These are phyloP conservation scores for Falco punctatus DNA, from an alignment of 2,113 vertebrate species.

Conservation along the genomic window DNA sequence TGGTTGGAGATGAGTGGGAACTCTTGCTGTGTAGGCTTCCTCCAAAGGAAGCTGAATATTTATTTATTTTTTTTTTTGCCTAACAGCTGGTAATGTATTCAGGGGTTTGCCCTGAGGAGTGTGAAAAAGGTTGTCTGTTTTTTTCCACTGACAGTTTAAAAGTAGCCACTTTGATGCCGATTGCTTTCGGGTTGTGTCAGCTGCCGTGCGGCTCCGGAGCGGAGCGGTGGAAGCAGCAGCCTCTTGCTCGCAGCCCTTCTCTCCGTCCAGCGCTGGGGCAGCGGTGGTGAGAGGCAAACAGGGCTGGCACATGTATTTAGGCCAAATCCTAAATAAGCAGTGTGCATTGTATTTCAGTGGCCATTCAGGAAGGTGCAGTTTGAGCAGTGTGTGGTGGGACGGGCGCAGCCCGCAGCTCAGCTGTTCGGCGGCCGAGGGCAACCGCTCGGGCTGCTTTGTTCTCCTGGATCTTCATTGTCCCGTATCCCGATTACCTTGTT, in stretches of 20 bases:
- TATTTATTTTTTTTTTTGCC: background rate
- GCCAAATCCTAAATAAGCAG: background rate
- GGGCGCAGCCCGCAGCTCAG: background rate
- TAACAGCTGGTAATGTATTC: background rate
- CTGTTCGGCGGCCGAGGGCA: background rate
- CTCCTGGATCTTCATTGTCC: background rate
- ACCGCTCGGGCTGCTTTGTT: background rate
- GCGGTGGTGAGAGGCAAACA: background rate
- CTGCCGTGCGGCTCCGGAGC: fast-evolving
- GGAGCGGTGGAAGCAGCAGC: background rate
- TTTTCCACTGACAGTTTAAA: background rate
- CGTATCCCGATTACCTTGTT: background rate
- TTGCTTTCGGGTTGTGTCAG: background rate
- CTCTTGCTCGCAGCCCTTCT: background rate
- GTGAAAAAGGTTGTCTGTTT: background rate
- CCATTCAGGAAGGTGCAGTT: background rate
- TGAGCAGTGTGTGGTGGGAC: background rate
- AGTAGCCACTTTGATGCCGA: background rate
- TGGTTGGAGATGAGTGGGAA: background rate
- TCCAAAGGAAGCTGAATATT: background rate
- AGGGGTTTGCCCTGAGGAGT: background rate
- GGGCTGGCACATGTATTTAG: background rate
- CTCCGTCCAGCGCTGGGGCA: background rate
- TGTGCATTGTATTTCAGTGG: background rate
- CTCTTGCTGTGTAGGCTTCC: background rate